Conservation (phyloP, 2,888 invertebrate species). For the Erynnis tages region DNA sequence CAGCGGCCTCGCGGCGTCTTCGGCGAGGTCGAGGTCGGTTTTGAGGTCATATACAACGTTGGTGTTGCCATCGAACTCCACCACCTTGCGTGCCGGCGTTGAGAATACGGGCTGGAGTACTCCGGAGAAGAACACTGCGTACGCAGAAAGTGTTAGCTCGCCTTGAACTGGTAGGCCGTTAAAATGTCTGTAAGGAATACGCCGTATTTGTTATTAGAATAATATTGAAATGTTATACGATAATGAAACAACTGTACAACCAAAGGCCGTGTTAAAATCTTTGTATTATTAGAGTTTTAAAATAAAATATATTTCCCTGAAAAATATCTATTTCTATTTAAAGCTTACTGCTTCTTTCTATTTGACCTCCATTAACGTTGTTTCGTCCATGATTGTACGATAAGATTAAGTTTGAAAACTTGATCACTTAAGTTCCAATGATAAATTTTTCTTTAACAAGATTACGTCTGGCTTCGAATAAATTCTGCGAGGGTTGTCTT, state of each 20-base stretch:
- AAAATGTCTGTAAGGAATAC: conserved; percentile 83
- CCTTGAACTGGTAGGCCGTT: conserved; percentile 94
- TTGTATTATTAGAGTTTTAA: no score
- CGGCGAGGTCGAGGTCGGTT: conserved; percentile 86
- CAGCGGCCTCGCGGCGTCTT: conserved; percentile 90
- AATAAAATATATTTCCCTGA: no score
- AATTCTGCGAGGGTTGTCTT: background rate
- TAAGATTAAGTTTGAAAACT: background rate
- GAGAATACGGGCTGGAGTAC: conserved; percentile 90
- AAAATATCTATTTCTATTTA: background rate
- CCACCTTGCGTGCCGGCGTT: conserved; percentile 86
- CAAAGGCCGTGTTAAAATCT: background rate
- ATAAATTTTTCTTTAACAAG: background rate
- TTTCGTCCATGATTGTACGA: background rate
- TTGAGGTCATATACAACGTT: conserved; percentile 89
- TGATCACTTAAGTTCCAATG: background rate
- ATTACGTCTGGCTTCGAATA: background rate
- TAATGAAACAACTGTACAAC: no score
- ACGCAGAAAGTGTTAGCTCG: conserved; percentile 91
- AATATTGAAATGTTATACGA: background rate
- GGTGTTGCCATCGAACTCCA: conserved; percentile 83
- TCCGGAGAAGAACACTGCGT: conserved; percentile 90
- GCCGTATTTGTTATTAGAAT: background rate
- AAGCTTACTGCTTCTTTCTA: background rate
- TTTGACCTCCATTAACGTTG: background rate